phyloP scores from a whole-genome alignment of 2,888 invertebrate species.

The Agrilus cyanescens region DNA sequence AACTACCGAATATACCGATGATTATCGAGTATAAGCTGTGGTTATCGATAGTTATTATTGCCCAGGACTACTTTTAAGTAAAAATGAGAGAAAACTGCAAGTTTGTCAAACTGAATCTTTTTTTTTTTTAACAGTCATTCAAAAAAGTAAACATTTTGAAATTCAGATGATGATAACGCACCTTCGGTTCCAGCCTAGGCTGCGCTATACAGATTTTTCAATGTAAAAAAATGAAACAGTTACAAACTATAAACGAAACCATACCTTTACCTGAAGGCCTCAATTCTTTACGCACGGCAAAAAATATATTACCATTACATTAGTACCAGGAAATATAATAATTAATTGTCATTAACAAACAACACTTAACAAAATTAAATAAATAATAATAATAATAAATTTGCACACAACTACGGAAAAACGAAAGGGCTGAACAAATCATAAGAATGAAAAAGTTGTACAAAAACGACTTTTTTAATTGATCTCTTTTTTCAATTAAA shows the following conservation, averaged over 20 bases:
- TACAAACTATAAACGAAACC: conserved; percentile 19
- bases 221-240: conserved; percentile 23
- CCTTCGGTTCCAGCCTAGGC: conserved; percentile 30
- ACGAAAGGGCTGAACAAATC: background rate
- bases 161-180: conserved; percentile 28
- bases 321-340: conserved; percentile 23
- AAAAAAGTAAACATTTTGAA: conserved; percentile 13
- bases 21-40: too few relatives aligned
- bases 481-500: background rate
- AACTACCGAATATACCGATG: too few relatives aligned
- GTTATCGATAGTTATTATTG: too few relatives aligned
- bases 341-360: conserved; percentile 8
- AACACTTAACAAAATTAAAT: conserved; percentile 6
- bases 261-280: conserved; percentile 34
- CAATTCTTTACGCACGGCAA: conserved; percentile 30
- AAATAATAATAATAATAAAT: conserved; percentile 6
- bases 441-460: conserved; percentile 1
- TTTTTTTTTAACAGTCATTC: background rate
- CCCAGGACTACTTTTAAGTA: too few relatives aligned
- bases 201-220: conserved; percentile 32
- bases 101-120: background rate
- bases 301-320: conserved; percentile 35
- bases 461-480: background rate
- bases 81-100: too few relatives aligned
- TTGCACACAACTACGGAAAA: conserved; percentile 5